phyloP scores from a whole-genome alignment of 53 echinoderm and acorn worm species.

The Apostichopus leukothele region DNA sequence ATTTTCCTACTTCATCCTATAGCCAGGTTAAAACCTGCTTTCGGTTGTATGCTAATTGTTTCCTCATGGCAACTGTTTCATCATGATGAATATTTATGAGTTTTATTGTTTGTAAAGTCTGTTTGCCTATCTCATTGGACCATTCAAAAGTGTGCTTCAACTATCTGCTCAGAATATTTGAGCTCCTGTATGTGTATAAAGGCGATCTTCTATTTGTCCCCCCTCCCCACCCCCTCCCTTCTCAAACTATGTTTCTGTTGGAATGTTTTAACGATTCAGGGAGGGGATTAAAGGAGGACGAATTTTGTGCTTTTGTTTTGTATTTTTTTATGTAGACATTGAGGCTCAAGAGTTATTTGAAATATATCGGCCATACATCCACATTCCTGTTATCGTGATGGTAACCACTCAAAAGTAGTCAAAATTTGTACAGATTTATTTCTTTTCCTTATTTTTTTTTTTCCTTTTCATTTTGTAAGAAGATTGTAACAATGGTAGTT shows the following conservation, averaged over 20 bases:
- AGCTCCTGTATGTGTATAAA: background rate
- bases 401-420: slow-evolving; percentile 4
- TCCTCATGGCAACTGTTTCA: no score
- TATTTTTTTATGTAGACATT: slow-evolving; percentile 29
- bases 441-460: background rate
- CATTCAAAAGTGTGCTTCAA: slow-evolving; percentile 20
- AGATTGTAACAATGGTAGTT: background rate
- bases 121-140: background rate
- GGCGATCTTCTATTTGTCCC: slow-evolving; percentile 2
- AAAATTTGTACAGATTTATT: background rate
- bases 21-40: no score
- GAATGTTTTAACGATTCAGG: background rate
- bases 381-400: slow-evolving; percentile 27
- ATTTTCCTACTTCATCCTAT: no score
- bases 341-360: slow-evolving; percentile 11
- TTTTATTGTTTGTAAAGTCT: background rate
- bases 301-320: slow-evolving; percentile 4
- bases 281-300: background rate
- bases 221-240: background rate
- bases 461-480: background rate
- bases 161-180: slow-evolving; percentile 13
- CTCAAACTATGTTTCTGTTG: background rate
- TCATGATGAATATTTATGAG: background rate
- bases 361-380: slow-evolving; percentile 3
- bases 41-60: no score